Conservation (phyloP, 2,888 invertebrate genomes). For the Stenichneumon culpator region DNA sequence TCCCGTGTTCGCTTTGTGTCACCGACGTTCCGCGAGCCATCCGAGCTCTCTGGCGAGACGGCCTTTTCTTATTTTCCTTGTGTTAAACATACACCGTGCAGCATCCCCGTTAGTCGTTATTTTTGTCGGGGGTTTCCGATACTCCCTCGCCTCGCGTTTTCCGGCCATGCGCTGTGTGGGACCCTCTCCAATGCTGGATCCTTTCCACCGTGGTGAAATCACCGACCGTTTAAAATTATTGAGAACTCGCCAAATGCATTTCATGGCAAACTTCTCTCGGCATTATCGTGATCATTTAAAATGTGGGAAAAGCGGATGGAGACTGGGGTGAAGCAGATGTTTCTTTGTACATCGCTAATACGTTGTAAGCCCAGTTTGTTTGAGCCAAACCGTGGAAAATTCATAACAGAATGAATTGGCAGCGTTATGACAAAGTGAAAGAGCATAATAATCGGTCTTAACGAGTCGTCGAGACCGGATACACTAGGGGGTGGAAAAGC, state of each 20-base stretch:
- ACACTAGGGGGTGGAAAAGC: not conserved
- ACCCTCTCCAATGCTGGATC: not conserved
- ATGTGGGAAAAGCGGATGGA: not conserved
- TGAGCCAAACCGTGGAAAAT: not conserved
- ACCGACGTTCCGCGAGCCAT: constrained; percentile 20
- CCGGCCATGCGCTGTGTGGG: not conserved
- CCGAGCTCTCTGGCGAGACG: constrained; percentile 26
- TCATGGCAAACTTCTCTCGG: not conserved
- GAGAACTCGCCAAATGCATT: not conserved
- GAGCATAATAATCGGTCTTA: not conserved
- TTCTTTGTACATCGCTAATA: not conserved
- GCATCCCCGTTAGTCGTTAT: constrained; percentile 4
- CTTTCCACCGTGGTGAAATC: not conserved
- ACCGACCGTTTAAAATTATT: not conserved
- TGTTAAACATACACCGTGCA: constrained; percentile 26
- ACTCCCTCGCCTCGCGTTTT: not conserved
- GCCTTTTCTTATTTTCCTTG: constrained; percentile 36
- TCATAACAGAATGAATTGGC: not conserved
- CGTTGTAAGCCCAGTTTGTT: not conserved
- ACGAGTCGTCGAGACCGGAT: not conserved
- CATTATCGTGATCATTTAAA: not conserved
- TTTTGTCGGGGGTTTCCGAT: constrained; percentile 3
- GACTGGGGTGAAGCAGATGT: not conserved
- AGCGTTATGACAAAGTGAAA: not conserved
- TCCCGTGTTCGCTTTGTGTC: constrained; percentile 22